These are phyloP conservation scores for Buceros bicornis DNA, from an alignment of 2,797 vertebrate genomes.

Conservation along the genomic window DNA sequence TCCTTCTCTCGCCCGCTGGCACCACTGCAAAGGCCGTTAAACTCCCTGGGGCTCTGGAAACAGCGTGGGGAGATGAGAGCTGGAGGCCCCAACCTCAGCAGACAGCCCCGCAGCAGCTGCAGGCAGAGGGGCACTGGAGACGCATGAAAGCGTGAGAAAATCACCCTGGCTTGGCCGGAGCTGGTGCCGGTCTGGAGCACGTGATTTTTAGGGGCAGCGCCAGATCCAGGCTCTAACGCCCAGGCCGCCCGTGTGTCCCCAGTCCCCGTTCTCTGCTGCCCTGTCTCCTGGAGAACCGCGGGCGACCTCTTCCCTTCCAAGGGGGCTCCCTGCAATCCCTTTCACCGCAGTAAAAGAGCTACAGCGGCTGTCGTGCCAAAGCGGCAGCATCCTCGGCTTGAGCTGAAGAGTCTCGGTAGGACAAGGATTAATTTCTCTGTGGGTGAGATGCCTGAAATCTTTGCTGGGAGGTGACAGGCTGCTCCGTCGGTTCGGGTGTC, in stretches of 20 bases:
- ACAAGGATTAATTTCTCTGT: not conserved
- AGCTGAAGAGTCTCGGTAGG: not conserved
- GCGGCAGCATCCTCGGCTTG: not conserved
- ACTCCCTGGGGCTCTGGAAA: constrained; percentile 15
- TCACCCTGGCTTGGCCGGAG: not conserved
- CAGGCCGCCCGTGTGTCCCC: not conserved
- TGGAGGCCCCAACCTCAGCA: not conserved
- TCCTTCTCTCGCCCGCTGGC: not conserved
- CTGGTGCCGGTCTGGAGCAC: not conserved
- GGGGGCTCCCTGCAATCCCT: not conserved
- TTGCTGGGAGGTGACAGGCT: not conserved
- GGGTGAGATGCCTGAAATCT: not conserved
- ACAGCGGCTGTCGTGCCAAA: not conserved
- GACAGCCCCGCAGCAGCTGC: not conserved
- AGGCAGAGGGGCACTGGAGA: not conserved
- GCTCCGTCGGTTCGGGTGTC: not conserved
- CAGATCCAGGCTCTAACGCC: not conserved
- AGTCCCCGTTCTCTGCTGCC: not conserved
- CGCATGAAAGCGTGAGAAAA: not conserved
- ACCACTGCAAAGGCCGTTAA: constrained; percentile 3
- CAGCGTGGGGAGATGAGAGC: not conserved
- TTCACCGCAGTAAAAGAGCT: not conserved
- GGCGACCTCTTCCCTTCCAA: not conserved
- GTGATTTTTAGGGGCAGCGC: not conserved
- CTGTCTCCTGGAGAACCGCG: not conserved